These are phyloP conservation scores for Dichetophora obliterata DNA, from an alignment of 2,888 invertebrate species.

Conservation along the genomic window DNA sequence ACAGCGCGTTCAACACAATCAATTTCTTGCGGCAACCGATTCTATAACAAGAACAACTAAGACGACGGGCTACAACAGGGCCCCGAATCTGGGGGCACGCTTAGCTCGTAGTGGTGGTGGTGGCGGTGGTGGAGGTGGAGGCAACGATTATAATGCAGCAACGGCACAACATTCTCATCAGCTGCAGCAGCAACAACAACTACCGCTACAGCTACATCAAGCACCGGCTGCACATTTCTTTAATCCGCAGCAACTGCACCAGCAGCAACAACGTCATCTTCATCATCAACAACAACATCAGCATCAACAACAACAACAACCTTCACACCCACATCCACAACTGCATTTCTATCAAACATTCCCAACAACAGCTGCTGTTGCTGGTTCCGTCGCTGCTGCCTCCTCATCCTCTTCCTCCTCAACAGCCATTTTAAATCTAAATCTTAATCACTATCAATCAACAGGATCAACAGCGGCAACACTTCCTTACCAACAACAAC, in stretches of 20 bases:
- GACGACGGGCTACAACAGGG: conserved; percentile 66
- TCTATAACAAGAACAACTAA: conserved; percentile 58
- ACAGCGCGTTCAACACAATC: conserved; percentile 46
- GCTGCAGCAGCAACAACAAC: conserved; percentile 55
- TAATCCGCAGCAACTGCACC: conserved; percentile 47
- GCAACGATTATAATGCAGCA: conserved; percentile 53
- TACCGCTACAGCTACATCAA: conserved; percentile 48
- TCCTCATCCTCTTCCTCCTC: conserved; percentile 56
- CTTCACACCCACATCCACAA: conserved; percentile 56
- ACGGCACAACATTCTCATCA: conserved; percentile 53
- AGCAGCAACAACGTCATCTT: conserved; percentile 49
- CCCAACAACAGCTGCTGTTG: conserved; percentile 49
- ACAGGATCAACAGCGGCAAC: conserved; percentile 50
- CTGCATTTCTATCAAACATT: conserved; percentile 63
- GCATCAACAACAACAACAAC: conserved; percentile 49
- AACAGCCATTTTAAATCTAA: conserved; percentile 72
- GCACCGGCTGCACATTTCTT: conserved; percentile 45
- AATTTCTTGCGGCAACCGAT: conserved; percentile 47
- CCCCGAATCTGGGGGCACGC: conserved; percentile 68
- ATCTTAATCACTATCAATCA: conserved; percentile 71
- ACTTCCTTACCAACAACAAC: conserved; percentile 55
- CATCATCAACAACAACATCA: conserved; percentile 49
- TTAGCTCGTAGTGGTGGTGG: conserved; percentile 60
- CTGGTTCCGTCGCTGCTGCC: conserved; percentile 58
- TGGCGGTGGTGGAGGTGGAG: conserved; percentile 34